These are phyloP conservation scores for Cheilosia urbana DNA, from an alignment of 2,888 invertebrate species.

Conservation along the genomic window DNA sequence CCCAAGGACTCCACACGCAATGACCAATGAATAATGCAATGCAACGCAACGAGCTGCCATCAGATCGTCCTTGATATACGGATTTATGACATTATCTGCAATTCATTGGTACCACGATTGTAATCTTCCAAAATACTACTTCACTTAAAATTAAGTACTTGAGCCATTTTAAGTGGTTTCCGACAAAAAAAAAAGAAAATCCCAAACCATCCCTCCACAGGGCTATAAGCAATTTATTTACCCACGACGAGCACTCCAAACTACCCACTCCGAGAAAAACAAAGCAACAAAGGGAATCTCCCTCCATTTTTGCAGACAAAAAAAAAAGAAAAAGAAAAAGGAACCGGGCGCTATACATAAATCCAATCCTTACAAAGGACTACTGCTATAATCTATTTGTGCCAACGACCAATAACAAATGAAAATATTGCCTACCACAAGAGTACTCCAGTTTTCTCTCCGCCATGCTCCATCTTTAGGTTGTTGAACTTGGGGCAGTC, in stretches of 20 bases:
- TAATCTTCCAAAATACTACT: neutral
- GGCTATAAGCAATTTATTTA: conserved; percentile 41
- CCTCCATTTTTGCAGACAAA: conserved; percentile 3
- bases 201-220: neutral
- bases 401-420: conserved; percentile 75
- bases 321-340: neutral
- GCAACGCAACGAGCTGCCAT: neutral
- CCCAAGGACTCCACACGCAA: neutral
- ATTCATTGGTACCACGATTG: conserved; percentile 12
- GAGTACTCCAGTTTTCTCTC: conserved; percentile 41
- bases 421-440: conserved; percentile 73
- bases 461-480: conserved; percentile 61
- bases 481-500: conserved; percentile 74
- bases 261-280: conserved; percentile 6
- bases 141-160: conserved; percentile 34
- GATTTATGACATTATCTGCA: conserved; percentile 25
- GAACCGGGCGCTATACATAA: conserved; percentile 41
- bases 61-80: conserved; percentile 1
- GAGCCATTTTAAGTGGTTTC: conserved; percentile 46
- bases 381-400: conserved; percentile 68
- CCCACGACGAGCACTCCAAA: conserved; percentile 34
- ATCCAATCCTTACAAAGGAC: conserved; percentile 52
- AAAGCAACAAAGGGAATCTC: neutral
- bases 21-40: neutral
- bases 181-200: neutral